Base-by-base conservation (phyloP, 2,888 invertebrate species). In the Aphidius colemani region DNA sequence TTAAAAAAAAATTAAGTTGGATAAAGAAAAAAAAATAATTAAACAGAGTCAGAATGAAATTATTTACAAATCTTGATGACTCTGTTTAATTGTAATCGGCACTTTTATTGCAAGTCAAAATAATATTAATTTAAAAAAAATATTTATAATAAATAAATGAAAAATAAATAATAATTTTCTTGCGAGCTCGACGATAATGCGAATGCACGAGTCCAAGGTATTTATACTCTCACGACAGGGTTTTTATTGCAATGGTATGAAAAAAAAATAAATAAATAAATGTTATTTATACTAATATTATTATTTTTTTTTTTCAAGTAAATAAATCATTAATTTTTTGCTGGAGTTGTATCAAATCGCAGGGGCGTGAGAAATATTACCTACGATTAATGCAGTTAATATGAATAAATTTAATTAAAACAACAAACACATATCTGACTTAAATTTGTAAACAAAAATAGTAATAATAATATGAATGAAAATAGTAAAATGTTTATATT, bases 31-130 rank as follows among this genome's bases (percentile, higher is more conserved):
- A 53, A 59, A 51, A 58, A 64, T 75, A 78, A 79, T 78, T 78
- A 78, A 78, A 80, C 77, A 79, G 78, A 79, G 78, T 78, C 80
- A 79, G 79, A 79, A 78, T 30, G 30, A 30, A 78, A 80, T 79
- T 80, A 80, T 79, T 81, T 80, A 78, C 77, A 79, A 81, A 78
- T 80, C 80, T 80, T 79, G 78, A 78, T 63, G 78, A 79, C 79
- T 79, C 80, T 81, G 78, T 78, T 55, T 56, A 13, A 64, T 59
- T 78, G 75, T 77, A 78, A 77, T 78, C 78, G 78, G 77, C 78
- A 74, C 72, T 74, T 74, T 73, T 68, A 59, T 57, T 58, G 46
- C 60, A 66, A 64, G 30, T 30, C 30, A 30, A 30, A 30, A 30
- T 30, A 30, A 30, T 30, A 30, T 30, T 30, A 30, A 67, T 68